A percentile compares a stretch with the other conserved stretches of the same genome.
Evolutionary conservation across 1,140 invertebrate species (phyloP).

Genomic region (Lethocerus indicus): DNA sequence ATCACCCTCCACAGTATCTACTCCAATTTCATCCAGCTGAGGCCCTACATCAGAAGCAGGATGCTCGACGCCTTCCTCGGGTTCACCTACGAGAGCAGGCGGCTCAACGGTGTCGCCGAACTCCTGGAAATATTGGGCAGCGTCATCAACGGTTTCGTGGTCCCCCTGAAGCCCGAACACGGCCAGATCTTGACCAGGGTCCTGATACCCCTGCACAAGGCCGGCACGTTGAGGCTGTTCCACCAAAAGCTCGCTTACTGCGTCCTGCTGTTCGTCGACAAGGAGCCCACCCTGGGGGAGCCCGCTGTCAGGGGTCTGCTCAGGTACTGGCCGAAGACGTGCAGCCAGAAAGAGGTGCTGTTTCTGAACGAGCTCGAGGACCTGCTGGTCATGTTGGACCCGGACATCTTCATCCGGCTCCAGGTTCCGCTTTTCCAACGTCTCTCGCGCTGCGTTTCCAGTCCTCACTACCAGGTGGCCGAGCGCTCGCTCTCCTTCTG

Average conservation of each 20-base stretch:
- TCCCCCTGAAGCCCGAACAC: constrained; percentile 91
- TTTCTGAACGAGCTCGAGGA: constrained; percentile 94
- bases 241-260: constrained; percentile 97
- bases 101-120: constrained; percentile 97
- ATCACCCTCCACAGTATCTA: constrained; percentile 98
- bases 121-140: constrained; percentile 96
- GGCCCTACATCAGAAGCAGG: constrained; percentile 98
- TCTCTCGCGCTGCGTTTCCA: constrained; percentile 93
- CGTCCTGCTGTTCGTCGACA: constrained; percentile 98
- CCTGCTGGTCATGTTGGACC: constrained; percentile 95
- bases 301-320: constrained; percentile 86
- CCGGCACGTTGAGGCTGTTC: constrained; percentile 79
- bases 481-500: constrained; percentile 86
- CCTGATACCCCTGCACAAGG: constrained; percentile 78
- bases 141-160: constrained; percentile 97
- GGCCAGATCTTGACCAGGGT: constrained; percentile 97
- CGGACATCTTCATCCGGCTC: constrained; percentile 91
- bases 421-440: constrained; percentile 91
- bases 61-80: constrained; percentile 97
- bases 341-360: constrained; percentile 96
- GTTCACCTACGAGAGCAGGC: constrained; percentile 99
- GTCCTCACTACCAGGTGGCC: constrained; percentile 95
- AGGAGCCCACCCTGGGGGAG: constrained; percentile 90
- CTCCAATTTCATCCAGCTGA: constrained; percentile 92
- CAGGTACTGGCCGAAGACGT: constrained; percentile 98